A percentile compares a stretch with the other conserved stretches of the same genome.
These are phyloP conservation scores for Etia nguti DNA, from an alignment of 2,113 vertebrate species.

Conservation along the genomic window DNA sequence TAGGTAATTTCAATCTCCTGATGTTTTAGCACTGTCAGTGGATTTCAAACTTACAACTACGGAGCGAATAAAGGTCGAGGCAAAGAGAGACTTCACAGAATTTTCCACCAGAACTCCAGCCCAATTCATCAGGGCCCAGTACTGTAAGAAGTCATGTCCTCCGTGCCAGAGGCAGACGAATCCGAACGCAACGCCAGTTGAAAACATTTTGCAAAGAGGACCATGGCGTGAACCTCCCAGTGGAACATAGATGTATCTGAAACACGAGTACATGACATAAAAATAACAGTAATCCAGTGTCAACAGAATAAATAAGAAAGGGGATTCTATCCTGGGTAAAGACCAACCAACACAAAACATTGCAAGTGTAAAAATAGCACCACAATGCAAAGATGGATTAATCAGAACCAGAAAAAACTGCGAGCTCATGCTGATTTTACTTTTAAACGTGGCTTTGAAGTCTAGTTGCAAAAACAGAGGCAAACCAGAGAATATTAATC, in stretches of 20 bases:
- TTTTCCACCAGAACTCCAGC: constrained; percentile 83
- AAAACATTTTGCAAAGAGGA: constrained; percentile 73
- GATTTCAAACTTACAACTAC: constrained; percentile 76
- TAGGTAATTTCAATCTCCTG: not conserved
- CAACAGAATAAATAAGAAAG: not conserved
- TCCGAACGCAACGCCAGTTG: constrained; percentile 84
- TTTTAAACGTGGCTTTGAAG: not conserved
- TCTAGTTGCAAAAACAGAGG: not conserved
- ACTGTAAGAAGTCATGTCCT: constrained; percentile 85
- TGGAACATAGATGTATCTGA: constrained; percentile 93
- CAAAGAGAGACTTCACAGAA: constrained; percentile 70
- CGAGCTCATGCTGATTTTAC: constrained; percentile 5
- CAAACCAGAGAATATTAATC: not conserved
- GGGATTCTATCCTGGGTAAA: not conserved
- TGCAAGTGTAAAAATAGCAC: not conserved
- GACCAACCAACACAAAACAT: not conserved
- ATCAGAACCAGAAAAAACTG: not conserved
- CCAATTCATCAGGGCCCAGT: constrained; percentile 93
- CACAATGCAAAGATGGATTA: not conserved
- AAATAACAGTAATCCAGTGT: not conserved
- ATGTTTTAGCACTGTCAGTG: not conserved
- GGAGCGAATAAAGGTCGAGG: constrained; percentile 61
- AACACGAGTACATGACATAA: not conserved
- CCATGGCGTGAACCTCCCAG: constrained; percentile 86
- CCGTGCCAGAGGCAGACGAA: constrained; percentile 96